Conservation (phyloP, 1,140 invertebrate species). For the Acromyrmex echinatior region DNA sequence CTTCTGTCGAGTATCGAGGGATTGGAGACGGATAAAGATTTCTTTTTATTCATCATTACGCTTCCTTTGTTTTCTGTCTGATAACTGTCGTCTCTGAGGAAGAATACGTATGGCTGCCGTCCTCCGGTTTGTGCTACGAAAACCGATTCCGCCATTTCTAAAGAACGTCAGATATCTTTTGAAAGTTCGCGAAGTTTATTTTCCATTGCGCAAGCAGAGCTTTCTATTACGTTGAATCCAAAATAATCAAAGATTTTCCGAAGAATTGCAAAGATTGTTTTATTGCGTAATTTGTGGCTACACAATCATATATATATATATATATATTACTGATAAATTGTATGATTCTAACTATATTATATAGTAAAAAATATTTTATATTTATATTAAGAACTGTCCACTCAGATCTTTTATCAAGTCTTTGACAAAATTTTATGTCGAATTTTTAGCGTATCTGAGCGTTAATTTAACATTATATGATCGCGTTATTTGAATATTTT, state of each 20-base stretch:
- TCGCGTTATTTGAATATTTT: no score
- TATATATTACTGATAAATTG: no score
- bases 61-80: constrained; percentile 56
- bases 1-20: constrained; percentile 55
- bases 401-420: no score
- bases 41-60: constrained; percentile 60
- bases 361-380: no score
- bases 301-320: background rate
- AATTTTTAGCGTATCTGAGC: no score
- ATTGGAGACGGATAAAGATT: constrained; percentile 54
- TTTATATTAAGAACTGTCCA: no score
- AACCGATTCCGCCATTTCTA: background rate
- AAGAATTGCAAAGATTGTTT: background rate
- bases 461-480: no score
- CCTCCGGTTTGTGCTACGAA: constrained; percentile 3
- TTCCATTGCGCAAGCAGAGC: background rate
- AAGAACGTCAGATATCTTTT: constrained; percentile 23
- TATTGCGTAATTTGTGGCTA: background rate
- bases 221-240: background rate
- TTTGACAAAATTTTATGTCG: no score
- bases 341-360: no score
- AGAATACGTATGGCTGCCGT: constrained; percentile 44
- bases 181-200: constrained; percentile 24
- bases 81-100: constrained; percentile 56
- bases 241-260: background rate